Conservation (phyloP, 2,797 vertebrate genomes). For the Esox lucius region DNA sequence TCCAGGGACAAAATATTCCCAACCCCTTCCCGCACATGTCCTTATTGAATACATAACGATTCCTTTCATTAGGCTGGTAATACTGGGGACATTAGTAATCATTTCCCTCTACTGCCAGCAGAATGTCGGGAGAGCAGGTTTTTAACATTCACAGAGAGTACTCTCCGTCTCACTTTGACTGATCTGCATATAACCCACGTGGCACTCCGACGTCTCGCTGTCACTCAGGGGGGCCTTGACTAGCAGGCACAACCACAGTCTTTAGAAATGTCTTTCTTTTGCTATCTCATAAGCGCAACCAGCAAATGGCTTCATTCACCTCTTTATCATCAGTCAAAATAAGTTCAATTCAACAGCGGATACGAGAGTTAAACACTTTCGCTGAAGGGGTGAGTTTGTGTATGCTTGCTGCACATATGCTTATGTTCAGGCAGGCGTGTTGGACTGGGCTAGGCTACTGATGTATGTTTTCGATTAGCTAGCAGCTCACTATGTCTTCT, state of each 20-base stretch:
- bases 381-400: background rate
- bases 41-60: slow-evolving; percentile 29
- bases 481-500: background rate
- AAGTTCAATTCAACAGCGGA: background rate
- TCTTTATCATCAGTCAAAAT: background rate
- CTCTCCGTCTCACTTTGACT: slow-evolving; percentile 50
- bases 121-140: slow-evolving; percentile 3
- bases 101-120: slow-evolving; percentile 26
- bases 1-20: slow-evolving; percentile 33
- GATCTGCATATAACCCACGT: slow-evolving; percentile 65
- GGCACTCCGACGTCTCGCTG: slow-evolving; percentile 45
- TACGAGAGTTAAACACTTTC: background rate
- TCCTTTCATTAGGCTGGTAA: slow-evolving; percentile 34
- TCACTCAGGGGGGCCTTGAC: slow-evolving; percentile 35
- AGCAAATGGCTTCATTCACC: background rate
- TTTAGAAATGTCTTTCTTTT: slow-evolving; percentile 1
- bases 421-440: background rate
- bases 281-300: background rate
- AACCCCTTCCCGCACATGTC: slow-evolving; percentile 30
- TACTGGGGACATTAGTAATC: slow-evolving; percentile 23
- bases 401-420: background rate
- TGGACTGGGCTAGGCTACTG: background rate
- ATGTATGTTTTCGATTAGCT: background rate
- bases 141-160: slow-evolving; percentile 62
- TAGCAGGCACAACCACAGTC: slow-evolving; percentile 17